These are phyloP conservation scores for Agrilus planipennis DNA, from an alignment of 1,140 invertebrate genomes.

Conservation along the genomic window DNA sequence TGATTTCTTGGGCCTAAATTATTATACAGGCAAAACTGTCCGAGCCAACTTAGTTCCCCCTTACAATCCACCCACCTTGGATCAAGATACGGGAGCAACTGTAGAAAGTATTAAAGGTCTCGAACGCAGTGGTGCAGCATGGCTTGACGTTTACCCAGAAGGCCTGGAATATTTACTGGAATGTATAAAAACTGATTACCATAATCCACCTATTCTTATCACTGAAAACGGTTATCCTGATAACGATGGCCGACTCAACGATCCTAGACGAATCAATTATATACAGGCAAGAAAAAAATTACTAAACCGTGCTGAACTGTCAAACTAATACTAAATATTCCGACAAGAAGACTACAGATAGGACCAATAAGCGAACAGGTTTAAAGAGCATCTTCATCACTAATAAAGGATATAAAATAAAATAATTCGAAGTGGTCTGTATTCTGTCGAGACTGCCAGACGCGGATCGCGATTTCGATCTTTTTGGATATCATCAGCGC, in stretches of 20 bases:
- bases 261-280: conserved; percentile 38
- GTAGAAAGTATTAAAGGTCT: conserved; percentile 18
- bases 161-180: not conserved
- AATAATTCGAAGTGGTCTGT: too few relatives aligned
- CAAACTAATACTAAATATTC: too few relatives aligned
- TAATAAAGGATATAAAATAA: too few relatives aligned
- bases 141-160: conserved; percentile 24
- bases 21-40: conserved; percentile 37
- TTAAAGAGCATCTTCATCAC: too few relatives aligned
- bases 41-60: not conserved
- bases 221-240: conserved; percentile 62
- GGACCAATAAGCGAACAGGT: too few relatives aligned
- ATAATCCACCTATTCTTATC: conserved; percentile 46
- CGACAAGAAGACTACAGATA: too few relatives aligned
- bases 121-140: conserved; percentile 19
- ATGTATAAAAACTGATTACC: not conserved
- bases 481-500: too few relatives aligned
- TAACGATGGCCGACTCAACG: conserved; percentile 34
- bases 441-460: too few relatives aligned
- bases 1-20: conserved; percentile 40
- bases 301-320: too few relatives aligned
- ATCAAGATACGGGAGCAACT: conserved; percentile 18
- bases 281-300: conserved; percentile 12
- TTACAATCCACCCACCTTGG: not conserved
- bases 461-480: too few relatives aligned